Evolutionary conservation across 2,113 vertebrate species (phyloP).

Genomic region (Siniperca knerii): DNA sequence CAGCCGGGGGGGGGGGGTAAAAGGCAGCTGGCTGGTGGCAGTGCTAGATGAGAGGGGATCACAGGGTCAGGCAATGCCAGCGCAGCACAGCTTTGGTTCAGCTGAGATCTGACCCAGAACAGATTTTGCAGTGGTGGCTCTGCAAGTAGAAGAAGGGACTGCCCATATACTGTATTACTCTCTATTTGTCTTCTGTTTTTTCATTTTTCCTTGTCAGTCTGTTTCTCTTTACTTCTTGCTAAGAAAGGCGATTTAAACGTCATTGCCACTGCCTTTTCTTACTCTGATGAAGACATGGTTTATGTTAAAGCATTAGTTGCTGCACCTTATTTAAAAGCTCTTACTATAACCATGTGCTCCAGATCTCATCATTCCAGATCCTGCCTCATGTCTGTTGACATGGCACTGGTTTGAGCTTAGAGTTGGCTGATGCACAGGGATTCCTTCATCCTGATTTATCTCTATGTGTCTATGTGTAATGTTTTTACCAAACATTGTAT

Average conservation of each 20-base stretch:
- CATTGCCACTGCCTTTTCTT: background rate
- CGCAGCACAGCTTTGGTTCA: constrained; percentile 18
- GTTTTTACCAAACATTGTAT: no score
- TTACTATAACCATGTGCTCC: no score
- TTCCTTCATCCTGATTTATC: no score
- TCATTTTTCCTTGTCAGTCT: background rate
- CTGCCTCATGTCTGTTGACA: no score
- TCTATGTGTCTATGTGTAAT: no score
- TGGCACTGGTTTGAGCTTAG: no score
- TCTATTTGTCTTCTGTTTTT: background rate
- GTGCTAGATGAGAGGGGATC: constrained; percentile 11
- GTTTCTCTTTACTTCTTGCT: background rate
- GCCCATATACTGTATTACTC: background rate
- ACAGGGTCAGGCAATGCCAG: constrained; percentile 1
- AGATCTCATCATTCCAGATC: no score
- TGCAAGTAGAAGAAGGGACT: background rate
- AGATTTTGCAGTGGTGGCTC: background rate
- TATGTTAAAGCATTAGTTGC: no score
- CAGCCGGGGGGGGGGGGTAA: constrained; percentile 10
- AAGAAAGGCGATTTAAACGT: background rate
- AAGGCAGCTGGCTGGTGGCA: constrained; percentile 10
- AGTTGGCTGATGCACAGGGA: no score
- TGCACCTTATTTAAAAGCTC: background rate
- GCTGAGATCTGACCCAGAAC: constrained; percentile 29
- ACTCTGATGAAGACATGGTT: background rate